Evolutionary conservation across 2,797 vertebrate species (phyloP).

Genomic region (Sebastes taczanowskii): DNA sequence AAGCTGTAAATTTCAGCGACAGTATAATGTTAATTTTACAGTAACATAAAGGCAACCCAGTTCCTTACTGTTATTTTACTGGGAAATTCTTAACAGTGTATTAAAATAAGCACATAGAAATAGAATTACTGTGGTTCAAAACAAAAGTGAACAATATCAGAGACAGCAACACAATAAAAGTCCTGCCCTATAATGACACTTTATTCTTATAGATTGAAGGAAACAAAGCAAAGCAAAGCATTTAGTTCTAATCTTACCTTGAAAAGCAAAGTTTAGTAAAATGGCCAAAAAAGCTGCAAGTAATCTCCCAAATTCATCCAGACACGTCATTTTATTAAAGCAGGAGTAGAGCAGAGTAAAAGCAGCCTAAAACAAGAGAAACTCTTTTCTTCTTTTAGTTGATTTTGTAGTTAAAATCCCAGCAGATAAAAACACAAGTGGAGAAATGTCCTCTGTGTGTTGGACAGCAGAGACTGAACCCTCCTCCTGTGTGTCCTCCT

Average conservation of each 20-base stretch:
- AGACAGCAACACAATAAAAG: not conserved
- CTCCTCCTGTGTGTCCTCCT: not conserved
- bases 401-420: not conserved
- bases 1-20: too few relatives aligned
- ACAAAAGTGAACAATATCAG: not conserved
- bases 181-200: not conserved
- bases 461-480: not conserved
- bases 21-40: too few relatives aligned
- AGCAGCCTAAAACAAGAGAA: too few relatives aligned
- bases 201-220: not conserved
- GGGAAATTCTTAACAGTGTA: too few relatives aligned
- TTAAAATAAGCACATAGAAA: not conserved
- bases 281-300: not conserved
- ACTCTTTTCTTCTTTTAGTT: too few relatives aligned
- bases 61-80: too few relatives aligned
- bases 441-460: slow-evolving; percentile 1
- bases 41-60: too few relatives aligned
- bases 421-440: not conserved
- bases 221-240: not conserved
- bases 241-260: slow-evolving; percentile 57
- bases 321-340: slow-evolving; percentile 11
- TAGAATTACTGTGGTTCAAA: not conserved
- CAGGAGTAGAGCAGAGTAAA: too few relatives aligned
- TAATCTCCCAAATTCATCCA: not conserved
- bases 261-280: slow-evolving; percentile 26